Evolutionary conservation across 2,888 invertebrate species (phyloP).

Genomic region (Elmis aenea): DNA sequence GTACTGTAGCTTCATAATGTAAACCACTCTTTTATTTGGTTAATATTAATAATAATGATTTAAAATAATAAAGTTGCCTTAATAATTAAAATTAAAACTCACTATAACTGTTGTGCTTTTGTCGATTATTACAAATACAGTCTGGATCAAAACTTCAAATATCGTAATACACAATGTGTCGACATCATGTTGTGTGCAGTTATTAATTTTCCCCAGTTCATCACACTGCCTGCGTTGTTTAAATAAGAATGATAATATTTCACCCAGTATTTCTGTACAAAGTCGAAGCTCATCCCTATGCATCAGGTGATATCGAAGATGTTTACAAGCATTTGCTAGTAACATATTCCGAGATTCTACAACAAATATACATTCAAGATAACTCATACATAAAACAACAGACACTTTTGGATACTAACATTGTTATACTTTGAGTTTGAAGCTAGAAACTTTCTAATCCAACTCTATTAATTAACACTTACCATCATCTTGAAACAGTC

Average conservation of each 20-base stretch:
- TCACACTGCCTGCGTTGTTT: conserved; percentile 49
- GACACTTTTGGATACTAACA: too few relatives aligned
- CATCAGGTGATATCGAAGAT: conserved; percentile 76
- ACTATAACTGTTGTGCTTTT: conserved; percentile 49
- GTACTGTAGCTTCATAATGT: too few relatives aligned
- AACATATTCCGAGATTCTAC: conserved; percentile 80
- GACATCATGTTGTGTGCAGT: conserved; percentile 69
- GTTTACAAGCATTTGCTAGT: conserved; percentile 77
- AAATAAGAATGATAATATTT: conserved; percentile 67
- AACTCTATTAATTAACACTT: too few relatives aligned
- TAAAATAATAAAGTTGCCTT: conserved; percentile 1
- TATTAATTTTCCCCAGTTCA: conserved; percentile 54
- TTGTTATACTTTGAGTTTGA: too few relatives aligned
- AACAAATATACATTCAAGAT: conserved; percentile 24
- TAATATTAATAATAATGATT: conserved; percentile 2
- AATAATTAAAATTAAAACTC: conserved; percentile 18
- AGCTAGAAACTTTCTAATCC: too few relatives aligned
- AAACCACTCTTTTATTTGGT: neutral
- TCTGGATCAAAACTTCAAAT: conserved; percentile 79
- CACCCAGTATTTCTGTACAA: conserved; percentile 82
- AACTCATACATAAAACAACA: too few relatives aligned
- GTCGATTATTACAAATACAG: conserved; percentile 76
- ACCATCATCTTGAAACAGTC: conserved; percentile 68
- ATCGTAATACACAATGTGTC: conserved; percentile 77
- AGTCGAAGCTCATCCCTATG: conserved; percentile 76